Evolutionary conservation across 2,113 vertebrate species (phyloP).

Genomic region (Mungos mungo): DNA sequence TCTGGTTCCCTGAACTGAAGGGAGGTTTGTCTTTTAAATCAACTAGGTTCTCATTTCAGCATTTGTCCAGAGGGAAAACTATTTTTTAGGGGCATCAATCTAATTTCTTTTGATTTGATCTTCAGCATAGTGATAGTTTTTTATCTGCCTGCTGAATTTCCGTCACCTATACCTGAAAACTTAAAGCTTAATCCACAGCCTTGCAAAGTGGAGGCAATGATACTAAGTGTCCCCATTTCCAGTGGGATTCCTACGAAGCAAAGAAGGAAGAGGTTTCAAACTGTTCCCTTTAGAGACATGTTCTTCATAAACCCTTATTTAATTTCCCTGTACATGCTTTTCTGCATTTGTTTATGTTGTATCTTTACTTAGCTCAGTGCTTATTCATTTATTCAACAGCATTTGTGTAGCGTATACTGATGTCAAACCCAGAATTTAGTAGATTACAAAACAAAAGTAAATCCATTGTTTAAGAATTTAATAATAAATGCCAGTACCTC

Average conservation of each 20-base stretch:
- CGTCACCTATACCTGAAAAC: neutral
- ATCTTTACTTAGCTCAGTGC: neutral
- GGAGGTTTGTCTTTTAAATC: constrained; percentile 53
- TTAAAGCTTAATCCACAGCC: neutral
- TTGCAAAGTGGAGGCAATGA: neutral
- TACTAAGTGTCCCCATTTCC: neutral
- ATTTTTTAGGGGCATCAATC: constrained; percentile 23
- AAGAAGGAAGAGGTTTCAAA: neutral
- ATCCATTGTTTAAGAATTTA: neutral
- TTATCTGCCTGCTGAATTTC: neutral
- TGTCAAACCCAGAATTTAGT: neutral
- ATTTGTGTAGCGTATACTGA: neutral
- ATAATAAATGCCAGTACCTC: neutral
- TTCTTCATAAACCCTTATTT: neutral
- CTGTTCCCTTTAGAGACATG: neutral
- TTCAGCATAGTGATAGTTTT: neutral
- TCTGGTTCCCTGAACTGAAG: neutral
- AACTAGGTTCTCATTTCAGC: constrained; percentile 27
- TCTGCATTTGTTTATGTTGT: neutral
- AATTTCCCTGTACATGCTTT: neutral
- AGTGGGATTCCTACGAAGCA: neutral
- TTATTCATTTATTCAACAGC: neutral
- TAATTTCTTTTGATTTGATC: constrained; percentile 56
- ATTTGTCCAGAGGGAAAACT: constrained; percentile 1
- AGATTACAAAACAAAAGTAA: neutral